These are phyloP conservation scores for Burhinus oedicnemus DNA, from an alignment of 2,113 vertebrate genomes.

Conservation along the genomic window DNA sequence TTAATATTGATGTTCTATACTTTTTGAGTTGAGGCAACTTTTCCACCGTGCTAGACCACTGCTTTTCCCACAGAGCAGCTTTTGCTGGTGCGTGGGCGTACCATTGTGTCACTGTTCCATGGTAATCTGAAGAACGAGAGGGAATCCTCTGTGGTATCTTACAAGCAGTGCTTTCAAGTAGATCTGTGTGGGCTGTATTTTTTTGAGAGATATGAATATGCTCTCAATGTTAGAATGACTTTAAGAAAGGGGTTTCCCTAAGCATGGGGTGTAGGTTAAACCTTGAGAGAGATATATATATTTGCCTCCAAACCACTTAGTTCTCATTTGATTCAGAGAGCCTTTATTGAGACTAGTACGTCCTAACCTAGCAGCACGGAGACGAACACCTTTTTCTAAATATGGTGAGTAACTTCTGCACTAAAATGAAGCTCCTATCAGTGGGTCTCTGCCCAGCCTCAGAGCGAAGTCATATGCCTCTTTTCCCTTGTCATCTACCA, in stretches of 20 bases:
- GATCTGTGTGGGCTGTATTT: slow-evolving; percentile 61
- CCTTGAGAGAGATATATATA: slow-evolving; percentile 39
- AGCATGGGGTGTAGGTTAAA: slow-evolving; percentile 66
- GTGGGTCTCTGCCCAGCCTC: background rate
- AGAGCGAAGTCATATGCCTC: background rate
- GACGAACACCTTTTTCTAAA: background rate
- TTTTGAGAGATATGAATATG: slow-evolving; percentile 61
- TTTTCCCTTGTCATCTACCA: background rate
- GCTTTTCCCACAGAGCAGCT: slow-evolving; percentile 62
- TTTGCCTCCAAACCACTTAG: slow-evolving; percentile 64
- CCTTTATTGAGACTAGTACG: background rate
- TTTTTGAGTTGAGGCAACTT: slow-evolving; percentile 59
- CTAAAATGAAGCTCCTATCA: background rate
- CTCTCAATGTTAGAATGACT: slow-evolving; percentile 39
- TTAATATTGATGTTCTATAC: slow-evolving; percentile 45
- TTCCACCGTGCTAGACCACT: slow-evolving; percentile 65
- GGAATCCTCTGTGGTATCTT: slow-evolving; percentile 79
- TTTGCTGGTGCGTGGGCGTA: background rate
- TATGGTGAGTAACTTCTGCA: slow-evolving; percentile 67
- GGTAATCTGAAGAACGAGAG: slow-evolving; percentile 60
- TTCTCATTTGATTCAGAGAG: slow-evolving; percentile 70
- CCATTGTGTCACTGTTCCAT: slow-evolving; percentile 65
- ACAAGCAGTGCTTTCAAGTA: slow-evolving; percentile 66
- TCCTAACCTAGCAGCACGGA: background rate
- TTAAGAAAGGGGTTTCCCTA: slow-evolving; percentile 77